Base-by-base conservation (phyloP, 2,888 invertebrate species). In the Tromatobia lineatoria region DNA sequence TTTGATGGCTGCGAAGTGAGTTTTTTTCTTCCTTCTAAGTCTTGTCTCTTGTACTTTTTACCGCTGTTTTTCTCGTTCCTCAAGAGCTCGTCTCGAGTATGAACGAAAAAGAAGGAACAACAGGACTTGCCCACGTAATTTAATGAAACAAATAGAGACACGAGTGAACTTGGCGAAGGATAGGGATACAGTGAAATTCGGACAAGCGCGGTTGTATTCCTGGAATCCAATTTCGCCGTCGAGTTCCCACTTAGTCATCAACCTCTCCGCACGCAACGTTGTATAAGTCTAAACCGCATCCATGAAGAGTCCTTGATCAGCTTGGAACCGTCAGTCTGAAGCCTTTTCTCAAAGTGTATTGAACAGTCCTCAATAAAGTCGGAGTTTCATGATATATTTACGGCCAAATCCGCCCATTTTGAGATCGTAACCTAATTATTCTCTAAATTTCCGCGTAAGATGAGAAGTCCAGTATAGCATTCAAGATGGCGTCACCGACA, bases 111-210 rank as follows among this genome's bases (percentile, higher is more conserved):
- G 50, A 69, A 67, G 64, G 52, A 25, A 34, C 2, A 67, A n/a
- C 34, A 42, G 34, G 11, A 23, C 18, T 42, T 34, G 7, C 45
- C 20, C 57, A 78, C 82, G 88, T 89, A 90, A 91, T 91, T 91
- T 88, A 90, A 90, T 90, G 90, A 89, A 91, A 90, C 88, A 91
- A 90, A 91, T 89, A 88, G 88, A 90, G 89, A 89, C 90, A 88
- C 88, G 86, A 90, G 89, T 90, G 88, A 89, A 89, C 88, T 85
- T 85, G 83, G 87, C 88, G 50, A 57, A 50, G 64, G 45, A 75
- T 66, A 59, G 76, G 45, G 74, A 78, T 70, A 73, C 61, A 61
- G 38, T n/a, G 38, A 61, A 25, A 25, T 57, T 23, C 57, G 70
- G 50, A 47, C 13, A n/a, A 23, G 42, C 67, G 38, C 70, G 78